These are phyloP conservation scores for Volucella inflata DNA, from an alignment of 2,888 invertebrate species.

Conservation along the genomic window DNA sequence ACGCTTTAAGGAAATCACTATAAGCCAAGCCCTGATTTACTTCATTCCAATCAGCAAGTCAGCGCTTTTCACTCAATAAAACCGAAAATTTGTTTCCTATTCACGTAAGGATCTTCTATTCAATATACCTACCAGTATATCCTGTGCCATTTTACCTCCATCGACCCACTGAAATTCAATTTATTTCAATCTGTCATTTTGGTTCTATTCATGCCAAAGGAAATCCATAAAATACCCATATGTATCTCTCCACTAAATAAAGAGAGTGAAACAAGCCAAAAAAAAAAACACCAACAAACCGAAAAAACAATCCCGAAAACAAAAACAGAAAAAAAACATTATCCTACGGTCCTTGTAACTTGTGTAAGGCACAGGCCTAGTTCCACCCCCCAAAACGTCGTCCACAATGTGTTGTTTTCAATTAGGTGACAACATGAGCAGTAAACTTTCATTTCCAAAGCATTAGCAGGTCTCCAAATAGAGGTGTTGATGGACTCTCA, in stretches of 20 bases:
- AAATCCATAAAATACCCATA: constrained; percentile 37
- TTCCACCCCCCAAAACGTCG: constrained; percentile 18
- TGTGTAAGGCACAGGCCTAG: neutral
- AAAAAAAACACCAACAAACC: neutral
- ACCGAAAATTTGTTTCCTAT: constrained; percentile 16
- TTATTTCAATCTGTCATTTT: constrained; percentile 65
- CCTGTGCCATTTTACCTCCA: neutral
- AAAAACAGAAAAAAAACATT: constrained; percentile 25
- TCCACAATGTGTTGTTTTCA: constrained; percentile 62
- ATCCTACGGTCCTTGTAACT: constrained; percentile 13
- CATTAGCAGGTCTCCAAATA: constrained; percentile 16
- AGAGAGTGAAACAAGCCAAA: neutral
- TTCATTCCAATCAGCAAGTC: constrained; percentile 40
- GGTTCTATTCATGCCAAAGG: constrained; percentile 47
- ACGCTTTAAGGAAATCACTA: too few species aligned
- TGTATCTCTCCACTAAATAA: constrained; percentile 1
- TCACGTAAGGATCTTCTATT: constrained; percentile 44
- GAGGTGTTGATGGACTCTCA: neutral
- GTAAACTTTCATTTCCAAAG: constrained; percentile 47
- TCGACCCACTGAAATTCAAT: constrained; percentile 58
- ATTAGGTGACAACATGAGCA: constrained; percentile 69
- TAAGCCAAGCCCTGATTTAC: constrained; percentile 27
- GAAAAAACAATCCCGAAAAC: neutral
- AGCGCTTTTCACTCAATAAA: constrained; percentile 47
- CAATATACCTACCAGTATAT: constrained; percentile 29